Base-by-base conservation (phyloP, 2,113 vertebrate species). In the Eurypyga helias region DNA sequence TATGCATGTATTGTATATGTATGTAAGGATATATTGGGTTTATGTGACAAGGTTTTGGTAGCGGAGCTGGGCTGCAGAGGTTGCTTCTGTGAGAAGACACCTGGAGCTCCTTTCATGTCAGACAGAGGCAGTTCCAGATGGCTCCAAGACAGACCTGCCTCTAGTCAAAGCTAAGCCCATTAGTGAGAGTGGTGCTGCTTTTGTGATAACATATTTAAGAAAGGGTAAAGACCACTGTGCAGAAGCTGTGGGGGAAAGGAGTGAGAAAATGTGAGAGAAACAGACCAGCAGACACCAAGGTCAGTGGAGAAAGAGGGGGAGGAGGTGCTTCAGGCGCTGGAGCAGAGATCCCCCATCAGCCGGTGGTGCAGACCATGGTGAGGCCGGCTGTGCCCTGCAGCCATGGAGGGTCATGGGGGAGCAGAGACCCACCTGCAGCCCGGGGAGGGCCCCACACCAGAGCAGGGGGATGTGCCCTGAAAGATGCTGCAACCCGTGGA, bases 381-480 rank as follows among this genome's bases (percentile, higher is more conserved):
- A 76, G 3, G 12, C 33, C 29, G 18, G 13, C 2, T 45, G 24
- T 34, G 4, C 36, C 21, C 36, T 33, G 60, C 7, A 55, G 31
- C 17, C 61, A 29, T 17, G 38, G 24, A 55, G 19, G 31, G 13
- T 19, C 15, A 46, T 9, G 11, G 14, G 28, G 29, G 29, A 21
- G 45, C 6, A 41, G 28, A 61, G 34, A 23, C 28, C 9, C 11
- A 28, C 31, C 18, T 21, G 17, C 18, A 51, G 29, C 18, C 33
- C 19, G 5, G 31, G 41, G 41, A 67, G 51, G 18, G 34, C 38
- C 5, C 6, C 26, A n/a, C 1, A 3, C 12, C 4, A 2, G 25
- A 54, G 24, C 14, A 83, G 45, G 29, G 51, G 4, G 29, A 18
- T 61, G 15, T 31, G 12, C 9, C 24, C 26, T 34, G 13, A 49